phyloP scores from a whole-genome alignment of 2,797 vertebrate genomes.

The Peromyscus aztecus region DNA sequence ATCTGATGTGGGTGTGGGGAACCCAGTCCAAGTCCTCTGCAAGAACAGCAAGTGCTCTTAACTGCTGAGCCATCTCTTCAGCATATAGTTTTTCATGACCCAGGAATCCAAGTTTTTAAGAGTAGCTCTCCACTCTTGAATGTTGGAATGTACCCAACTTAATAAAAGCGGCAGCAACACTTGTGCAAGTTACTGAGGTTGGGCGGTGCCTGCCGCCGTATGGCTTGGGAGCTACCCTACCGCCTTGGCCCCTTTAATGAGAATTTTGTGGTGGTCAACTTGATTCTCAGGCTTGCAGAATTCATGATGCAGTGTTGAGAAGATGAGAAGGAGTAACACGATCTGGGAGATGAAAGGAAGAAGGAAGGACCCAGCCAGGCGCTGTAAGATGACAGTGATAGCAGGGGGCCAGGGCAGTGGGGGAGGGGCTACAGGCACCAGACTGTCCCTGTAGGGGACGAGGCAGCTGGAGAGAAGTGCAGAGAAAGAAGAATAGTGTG shows the following conservation, averaged over 20 bases:
- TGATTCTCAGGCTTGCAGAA: conserved; percentile 19
- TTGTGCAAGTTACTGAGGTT: neutral
- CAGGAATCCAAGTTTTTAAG: conserved; percentile 9
- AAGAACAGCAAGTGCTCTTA: too few relatives aligned
- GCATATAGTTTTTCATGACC: neutral
- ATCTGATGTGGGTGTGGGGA: neutral
- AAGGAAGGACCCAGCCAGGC: neutral
- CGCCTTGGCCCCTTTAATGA: neutral
- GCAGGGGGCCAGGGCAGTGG: neutral
- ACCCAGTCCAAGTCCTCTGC: too few relatives aligned
- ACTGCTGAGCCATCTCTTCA: neutral
- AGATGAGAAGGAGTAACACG: conserved; percentile 18
- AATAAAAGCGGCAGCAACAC: neutral
- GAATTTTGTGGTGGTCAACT: neutral
- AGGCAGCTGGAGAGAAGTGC: neutral
- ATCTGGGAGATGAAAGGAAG: neutral
- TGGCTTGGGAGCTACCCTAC: neutral
- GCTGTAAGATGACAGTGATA: neutral
- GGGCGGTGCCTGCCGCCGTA: neutral
- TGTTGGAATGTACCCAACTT: neutral
- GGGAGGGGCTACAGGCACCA: fast-evolving
- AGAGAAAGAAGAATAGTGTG: neutral
- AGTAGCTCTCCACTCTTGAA: neutral
- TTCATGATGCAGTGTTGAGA: neutral
- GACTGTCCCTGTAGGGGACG: fast-evolving